Evolutionary conservation across 2,888 invertebrate species (phyloP), one percentile per base, ranked within the genome.

Genomic region (Leptopilina myrica): DNA sequence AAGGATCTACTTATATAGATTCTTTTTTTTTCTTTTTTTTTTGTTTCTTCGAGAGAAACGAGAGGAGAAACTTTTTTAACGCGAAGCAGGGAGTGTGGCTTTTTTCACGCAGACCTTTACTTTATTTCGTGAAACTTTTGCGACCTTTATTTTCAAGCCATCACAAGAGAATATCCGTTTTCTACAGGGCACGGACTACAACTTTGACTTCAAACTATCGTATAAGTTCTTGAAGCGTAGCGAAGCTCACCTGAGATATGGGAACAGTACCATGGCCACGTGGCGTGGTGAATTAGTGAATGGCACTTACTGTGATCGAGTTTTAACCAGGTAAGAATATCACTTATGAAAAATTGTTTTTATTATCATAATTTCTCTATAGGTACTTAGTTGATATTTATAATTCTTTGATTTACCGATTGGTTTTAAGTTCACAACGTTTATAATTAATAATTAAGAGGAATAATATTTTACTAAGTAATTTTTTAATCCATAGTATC

Each of bases 131-230:
- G 26, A 65, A 66, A 49, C 20, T 77, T 49, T 66, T 64, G 43
- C 66, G 20, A 77, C 33, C 56, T 53, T 33, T 40, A 77, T 66
- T 66, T 69, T 69, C 69, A 69, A 69, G 69, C 53, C 69, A 69
- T 69, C 69, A 69, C 69, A 53, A 69, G 77, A 77, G 66, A 77
- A 66, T 77, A 66, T 77, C 75, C 62, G 77, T 78, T 82, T 83
- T 88, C 90, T 87, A 87, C 93, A 95, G 95, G 95, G 95, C 89
- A 95, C 95, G 87, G 95, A 95, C 86, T 95, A 95, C 93, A 95
- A 95, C 93, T 96, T 96, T 93, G 96, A 96, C 93, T 96, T 97
- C 93, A 96, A 96, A 92, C 93, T 97, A 89, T 95, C 96, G 86
- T 97, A 96, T 94, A 96, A 96, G 93, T 96, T 96, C 92, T 93